Conservation (phyloP, 2,888 invertebrate genomes). For the Abrostola triplasia region DNA sequence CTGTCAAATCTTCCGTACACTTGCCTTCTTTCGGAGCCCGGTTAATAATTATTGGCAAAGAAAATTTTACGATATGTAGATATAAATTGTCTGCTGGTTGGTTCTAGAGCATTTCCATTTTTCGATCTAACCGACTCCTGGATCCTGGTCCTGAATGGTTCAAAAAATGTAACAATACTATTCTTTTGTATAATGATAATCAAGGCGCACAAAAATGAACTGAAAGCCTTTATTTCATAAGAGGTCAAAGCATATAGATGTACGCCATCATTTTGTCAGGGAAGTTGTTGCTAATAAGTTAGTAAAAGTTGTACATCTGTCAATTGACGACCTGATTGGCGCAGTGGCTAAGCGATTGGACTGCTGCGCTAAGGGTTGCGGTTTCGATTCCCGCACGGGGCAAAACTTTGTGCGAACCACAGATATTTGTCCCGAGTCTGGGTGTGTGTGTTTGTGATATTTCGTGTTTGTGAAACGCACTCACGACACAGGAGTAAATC, state of each 20-base stretch:
- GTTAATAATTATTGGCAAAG: conserved; percentile 22
- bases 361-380: too few relatives aligned
- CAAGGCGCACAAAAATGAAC: background rate
- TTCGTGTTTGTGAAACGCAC: too few relatives aligned
- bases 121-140: too few relatives aligned
- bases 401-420: too few relatives aligned
- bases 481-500: too few relatives aligned
- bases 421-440: too few relatives aligned
- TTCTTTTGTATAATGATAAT: conserved; percentile 14
- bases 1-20: conserved; percentile 27
- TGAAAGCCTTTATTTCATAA: background rate
- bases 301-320: conserved; percentile 9
- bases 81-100: conserved; percentile 13
- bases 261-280: conserved; percentile 13
- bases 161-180: background rate
- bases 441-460: too few relatives aligned
- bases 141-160: too few relatives aligned
- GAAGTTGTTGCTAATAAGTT: conserved; percentile 12
- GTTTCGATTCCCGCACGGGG: too few relatives aligned
- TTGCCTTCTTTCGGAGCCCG: conserved; percentile 33
- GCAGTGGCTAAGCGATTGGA: too few relatives aligned
- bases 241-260: background rate
- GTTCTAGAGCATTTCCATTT: conserved; percentile 1
- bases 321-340: too few relatives aligned
- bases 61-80: conserved; percentile 12